Evolutionary conservation across 2,888 invertebrate genomes (phyloP).

Genomic region (Melinaea marsaeus): DNA sequence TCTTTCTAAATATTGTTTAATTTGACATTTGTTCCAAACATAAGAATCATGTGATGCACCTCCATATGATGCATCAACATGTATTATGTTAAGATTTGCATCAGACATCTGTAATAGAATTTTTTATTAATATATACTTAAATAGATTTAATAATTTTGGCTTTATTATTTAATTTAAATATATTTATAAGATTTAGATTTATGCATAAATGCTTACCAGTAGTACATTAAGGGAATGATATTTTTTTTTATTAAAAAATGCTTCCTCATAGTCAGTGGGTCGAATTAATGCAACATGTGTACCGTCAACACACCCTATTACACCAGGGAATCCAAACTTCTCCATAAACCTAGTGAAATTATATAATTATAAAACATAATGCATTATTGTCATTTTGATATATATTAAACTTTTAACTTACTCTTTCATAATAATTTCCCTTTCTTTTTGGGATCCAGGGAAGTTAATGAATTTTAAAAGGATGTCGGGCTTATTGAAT

Average conservation of each 20-base stretch:
- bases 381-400: too few species aligned
- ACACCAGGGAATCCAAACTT: conserved; percentile 22
- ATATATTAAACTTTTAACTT: too few species aligned
- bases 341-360: conserved; percentile 16
- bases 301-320: conserved; percentile 26
- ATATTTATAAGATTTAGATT: too few species aligned
- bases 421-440: too few species aligned
- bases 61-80: conserved; percentile 28
- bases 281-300: conserved; percentile 26
- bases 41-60: conserved; percentile 28
- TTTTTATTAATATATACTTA: too few species aligned
- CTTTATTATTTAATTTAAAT: too few species aligned
- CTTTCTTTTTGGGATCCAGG: too few species aligned
- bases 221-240: conserved; percentile 27
- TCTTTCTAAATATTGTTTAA: conserved; percentile 19
- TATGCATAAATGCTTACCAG: background rate
- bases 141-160: too few species aligned
- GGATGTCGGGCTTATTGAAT: background rate
- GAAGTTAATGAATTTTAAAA: too few species aligned
- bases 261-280: conserved; percentile 23
- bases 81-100: conserved; percentile 16
- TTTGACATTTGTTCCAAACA: conserved; percentile 26
- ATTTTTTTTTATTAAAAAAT: conserved; percentile 24
- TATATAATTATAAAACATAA: too few species aligned
- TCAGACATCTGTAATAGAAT: conserved; percentile 20